A percentile compares a stretch with the other conserved stretches of the same genome.
Conservation (phyloP, 2,113 vertebrate genomes). For the Globicephala melas region DNA sequence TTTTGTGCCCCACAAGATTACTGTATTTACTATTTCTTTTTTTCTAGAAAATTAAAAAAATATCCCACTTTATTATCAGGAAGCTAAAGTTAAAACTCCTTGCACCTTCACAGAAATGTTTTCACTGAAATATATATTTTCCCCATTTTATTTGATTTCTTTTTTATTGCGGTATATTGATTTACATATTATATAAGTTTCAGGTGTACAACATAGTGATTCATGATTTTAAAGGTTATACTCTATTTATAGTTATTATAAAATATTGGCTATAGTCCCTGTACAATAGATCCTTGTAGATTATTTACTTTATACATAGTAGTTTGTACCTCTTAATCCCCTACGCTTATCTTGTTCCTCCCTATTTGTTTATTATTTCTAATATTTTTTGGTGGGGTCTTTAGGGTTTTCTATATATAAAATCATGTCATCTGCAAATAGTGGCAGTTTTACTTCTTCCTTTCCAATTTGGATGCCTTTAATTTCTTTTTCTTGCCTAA, state of each 20-base stretch:
- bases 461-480: not conserved
- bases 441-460: not conserved
- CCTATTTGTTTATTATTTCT: not conserved
- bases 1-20: not conserved
- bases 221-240: not conserved
- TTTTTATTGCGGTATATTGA: not conserved
- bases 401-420: not conserved
- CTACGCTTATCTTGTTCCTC: not conserved
- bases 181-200: not conserved
- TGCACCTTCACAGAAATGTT: not conserved
- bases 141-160: not conserved
- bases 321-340: not conserved
- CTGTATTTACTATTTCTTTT: not conserved
- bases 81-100: not conserved
- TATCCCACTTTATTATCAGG: not conserved
- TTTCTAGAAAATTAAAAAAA: not conserved
- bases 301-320: not conserved
- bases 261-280: not conserved
- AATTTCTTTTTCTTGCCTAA: not conserved
- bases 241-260: not conserved
- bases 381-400: not conserved
- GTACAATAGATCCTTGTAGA: no score
- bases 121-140: not conserved
- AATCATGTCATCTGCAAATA: not conserved
- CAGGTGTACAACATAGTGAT: not conserved